phyloP scores from a whole-genome alignment of 2,113 vertebrate genomes.

The Mustela lutreola region DNA sequence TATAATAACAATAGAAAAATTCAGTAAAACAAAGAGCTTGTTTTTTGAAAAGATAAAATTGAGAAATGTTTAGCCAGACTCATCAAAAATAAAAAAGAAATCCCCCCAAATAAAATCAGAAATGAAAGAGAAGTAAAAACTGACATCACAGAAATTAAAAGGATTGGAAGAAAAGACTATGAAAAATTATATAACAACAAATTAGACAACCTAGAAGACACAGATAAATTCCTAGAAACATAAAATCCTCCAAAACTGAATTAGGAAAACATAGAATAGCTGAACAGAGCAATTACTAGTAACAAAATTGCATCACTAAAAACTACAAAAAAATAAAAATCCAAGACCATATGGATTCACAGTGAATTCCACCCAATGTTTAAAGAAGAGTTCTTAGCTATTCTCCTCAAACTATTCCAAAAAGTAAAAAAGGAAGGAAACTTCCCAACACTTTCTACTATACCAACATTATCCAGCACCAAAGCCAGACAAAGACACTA shows the following conservation, averaged over 20 bases:
- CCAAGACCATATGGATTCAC: not conserved
- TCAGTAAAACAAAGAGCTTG: not conserved
- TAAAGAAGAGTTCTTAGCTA: not conserved
- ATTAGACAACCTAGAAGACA: not conserved
- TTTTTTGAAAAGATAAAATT: not conserved
- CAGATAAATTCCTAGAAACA: not conserved
- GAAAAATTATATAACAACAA: not conserved
- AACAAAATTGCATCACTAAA: not conserved
- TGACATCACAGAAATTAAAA: not conserved
- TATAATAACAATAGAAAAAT: not conserved
- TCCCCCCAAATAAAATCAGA: not conserved
- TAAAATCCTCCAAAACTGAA: not conserved
- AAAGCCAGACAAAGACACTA: not conserved
- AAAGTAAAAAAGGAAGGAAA: not conserved
- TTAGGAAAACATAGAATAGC: not conserved
- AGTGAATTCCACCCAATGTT: not conserved
- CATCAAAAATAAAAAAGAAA: not conserved
- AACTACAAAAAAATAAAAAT: not conserved
- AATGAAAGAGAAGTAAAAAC: not conserved
- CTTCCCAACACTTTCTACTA: not conserved
- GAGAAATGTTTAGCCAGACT: not conserved
- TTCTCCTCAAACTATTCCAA: not conserved
- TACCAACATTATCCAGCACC: not conserved
- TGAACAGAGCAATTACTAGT: not conserved
- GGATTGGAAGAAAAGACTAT: not conserved